Evolutionary conservation across 1,140 invertebrate species (phyloP).

Genomic region (Temnothorax nylanderi): DNA sequence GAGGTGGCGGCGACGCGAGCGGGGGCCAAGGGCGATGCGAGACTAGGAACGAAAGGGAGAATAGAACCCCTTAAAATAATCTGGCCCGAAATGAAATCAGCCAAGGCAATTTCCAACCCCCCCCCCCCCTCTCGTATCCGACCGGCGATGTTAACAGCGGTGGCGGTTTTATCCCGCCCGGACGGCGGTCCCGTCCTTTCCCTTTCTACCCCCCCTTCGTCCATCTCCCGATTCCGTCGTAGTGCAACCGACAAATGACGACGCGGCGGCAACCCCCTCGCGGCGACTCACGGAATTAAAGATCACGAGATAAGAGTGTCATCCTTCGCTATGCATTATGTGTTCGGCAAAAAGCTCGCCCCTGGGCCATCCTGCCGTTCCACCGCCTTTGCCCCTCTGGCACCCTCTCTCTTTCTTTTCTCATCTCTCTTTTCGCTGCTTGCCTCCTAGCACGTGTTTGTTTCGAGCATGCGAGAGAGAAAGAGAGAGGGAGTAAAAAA

Average conservation of each 20-base stretch:
- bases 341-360: slow-evolving; percentile 76
- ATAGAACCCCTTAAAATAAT: slow-evolving; percentile 84
- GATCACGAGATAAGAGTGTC: slow-evolving; percentile 84
- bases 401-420: slow-evolving; percentile 13
- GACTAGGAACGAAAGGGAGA: slow-evolving; percentile 72
- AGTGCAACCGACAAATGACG: slow-evolving; percentile 84
- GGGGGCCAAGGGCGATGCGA: slow-evolving; percentile 43
- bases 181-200: slow-evolving; percentile 34
- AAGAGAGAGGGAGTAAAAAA: not conserved
- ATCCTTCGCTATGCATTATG: slow-evolving; percentile 81
- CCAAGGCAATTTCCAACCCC: slow-evolving; percentile 83
- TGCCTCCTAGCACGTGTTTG: not conserved
- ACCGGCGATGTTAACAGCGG: slow-evolving; percentile 72
- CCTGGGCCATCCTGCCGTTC: slow-evolving; percentile 56
- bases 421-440: slow-evolving; percentile 4
- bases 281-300: slow-evolving; percentile 82
- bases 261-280: slow-evolving; percentile 78
- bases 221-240: slow-evolving; percentile 66
- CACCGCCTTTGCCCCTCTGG: not conserved
- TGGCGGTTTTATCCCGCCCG: slow-evolving; percentile 69
- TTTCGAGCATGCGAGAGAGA: not conserved
- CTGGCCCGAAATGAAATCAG: slow-evolving; percentile 85
- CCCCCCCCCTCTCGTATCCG: slow-evolving; percentile 55
- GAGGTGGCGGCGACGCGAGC: slow-evolving; percentile 27
- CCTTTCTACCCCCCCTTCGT: slow-evolving; percentile 18